phyloP scores from a whole-genome alignment of 2,797 vertebrate species.

The Allobates femoralis region DNA sequence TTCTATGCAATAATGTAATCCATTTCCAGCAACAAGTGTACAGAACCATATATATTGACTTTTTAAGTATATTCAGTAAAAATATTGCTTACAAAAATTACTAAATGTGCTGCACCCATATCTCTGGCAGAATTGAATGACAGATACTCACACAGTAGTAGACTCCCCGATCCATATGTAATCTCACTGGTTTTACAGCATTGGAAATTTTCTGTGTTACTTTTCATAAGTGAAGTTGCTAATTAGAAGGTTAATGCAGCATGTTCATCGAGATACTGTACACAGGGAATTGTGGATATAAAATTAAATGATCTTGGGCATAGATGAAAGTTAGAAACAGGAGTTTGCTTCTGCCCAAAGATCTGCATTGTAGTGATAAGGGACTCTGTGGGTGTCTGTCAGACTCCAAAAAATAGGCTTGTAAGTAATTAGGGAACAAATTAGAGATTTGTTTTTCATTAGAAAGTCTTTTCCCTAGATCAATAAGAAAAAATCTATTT shows the following conservation, averaged over 20 bases:
- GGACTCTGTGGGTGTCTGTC: constrained; percentile 44
- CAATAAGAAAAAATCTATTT: constrained; percentile 58
- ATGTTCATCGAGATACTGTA: background rate
- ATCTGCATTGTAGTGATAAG: constrained; percentile 45
- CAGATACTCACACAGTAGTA: background rate
- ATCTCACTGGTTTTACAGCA: background rate
- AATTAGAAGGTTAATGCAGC: constrained; percentile 2
- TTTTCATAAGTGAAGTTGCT: background rate
- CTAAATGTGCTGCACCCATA: background rate
- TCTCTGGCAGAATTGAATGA: background rate
- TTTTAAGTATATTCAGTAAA: too few species aligned
- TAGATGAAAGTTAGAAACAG: constrained; percentile 37
- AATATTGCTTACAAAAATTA: too few species aligned
- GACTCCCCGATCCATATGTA: too few species aligned
- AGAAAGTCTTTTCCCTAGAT: constrained; percentile 57
- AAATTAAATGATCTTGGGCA: background rate
- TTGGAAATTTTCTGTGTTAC: background rate
- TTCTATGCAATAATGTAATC: too few species aligned
- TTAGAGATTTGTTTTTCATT: constrained; percentile 63
- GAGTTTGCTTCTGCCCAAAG: constrained; percentile 12
- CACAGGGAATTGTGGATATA: background rate
- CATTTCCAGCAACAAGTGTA: too few species aligned
- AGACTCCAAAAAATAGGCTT: constrained; percentile 30
- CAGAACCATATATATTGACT: too few species aligned
- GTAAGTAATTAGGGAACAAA: constrained; percentile 61